Evolutionary conservation across 2,797 vertebrate genomes (phyloP), one percentile per base, ranked within the genome.

Genomic region (Xiphorhynchus erythropygius): DNA sequence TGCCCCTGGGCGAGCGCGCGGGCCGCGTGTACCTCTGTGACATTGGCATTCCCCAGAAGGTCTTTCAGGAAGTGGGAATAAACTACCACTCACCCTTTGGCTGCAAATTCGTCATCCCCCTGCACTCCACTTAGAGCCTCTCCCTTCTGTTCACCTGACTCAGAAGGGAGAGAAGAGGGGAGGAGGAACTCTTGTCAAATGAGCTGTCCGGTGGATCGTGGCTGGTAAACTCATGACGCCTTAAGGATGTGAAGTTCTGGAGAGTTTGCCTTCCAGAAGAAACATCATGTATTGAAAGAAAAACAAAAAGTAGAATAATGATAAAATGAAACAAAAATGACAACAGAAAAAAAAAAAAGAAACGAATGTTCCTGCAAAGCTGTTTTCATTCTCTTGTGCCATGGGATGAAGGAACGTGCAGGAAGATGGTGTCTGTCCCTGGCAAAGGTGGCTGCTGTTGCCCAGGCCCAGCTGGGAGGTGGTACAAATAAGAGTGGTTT

Each of bases 41-140:
- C 98, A 99, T 99, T 35, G 99, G 99, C 93, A 97, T 99, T 71
- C 99, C 99, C 50, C 98, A 98, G 84, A 99, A 99, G 85, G 99
- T 99, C 62, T 99, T 99, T 94, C 98, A 99, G 90, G 99, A 99
- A 95, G 99, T 99, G 95, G 99, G 99, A 92, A 99, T 99, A 97
- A 99, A 98, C 94, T 99, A 99, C 97, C 99, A 98, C 97, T 99
- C 99, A 0, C 99, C 99, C 21, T 99, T 99, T 1, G 99, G 99
- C 84, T 99, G 99, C 98, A 99, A 99, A 95, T 99, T 99, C 7
- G 99, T 99, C 96, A 99, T 99, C 93, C 99, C 99, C 1, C 96
- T 99, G 91, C 99, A 99, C 90, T 99, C 99, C 30, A 98, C 98
- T 42, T 99, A 99, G 97, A 82, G 68, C 57, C 37, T 2, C 1